These are phyloP conservation scores for Sciurus carolinensis DNA, from an alignment of 2,797 vertebrate genomes.

Conservation along the genomic window DNA sequence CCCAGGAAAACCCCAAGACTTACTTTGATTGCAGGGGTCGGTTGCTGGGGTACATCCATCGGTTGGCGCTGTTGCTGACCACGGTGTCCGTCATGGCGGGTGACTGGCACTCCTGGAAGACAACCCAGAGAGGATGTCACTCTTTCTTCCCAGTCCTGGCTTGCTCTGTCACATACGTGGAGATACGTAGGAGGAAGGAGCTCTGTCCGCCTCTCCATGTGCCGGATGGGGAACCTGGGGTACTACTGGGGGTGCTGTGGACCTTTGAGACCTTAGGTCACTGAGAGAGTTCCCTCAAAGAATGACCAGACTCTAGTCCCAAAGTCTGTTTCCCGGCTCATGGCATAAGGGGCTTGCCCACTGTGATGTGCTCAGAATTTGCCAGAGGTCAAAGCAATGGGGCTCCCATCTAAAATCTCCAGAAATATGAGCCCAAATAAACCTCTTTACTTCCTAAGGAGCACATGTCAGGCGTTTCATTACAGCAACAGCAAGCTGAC, in stretches of 20 bases:
- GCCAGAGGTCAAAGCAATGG: background rate
- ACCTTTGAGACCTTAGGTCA: background rate
- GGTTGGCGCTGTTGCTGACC: conserved; percentile 88
- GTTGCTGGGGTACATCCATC: conserved; percentile 90
- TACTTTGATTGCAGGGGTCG: conserved; percentile 89
- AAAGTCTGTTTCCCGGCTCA: background rate
- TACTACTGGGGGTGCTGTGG: background rate
- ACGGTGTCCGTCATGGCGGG: conserved; percentile 89
- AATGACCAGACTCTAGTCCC: background rate
- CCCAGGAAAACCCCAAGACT: conserved; percentile 34
- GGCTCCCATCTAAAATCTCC: background rate
- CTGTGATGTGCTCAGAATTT: background rate
- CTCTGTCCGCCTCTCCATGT: background rate
- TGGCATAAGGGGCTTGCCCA: background rate
- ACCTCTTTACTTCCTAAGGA: background rate
- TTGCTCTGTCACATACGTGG: accelerated
- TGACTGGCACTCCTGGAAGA: conserved; percentile 18
- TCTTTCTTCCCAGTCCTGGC: background rate
- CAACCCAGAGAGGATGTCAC: conserved; percentile 21
- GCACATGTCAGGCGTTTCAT: background rate
- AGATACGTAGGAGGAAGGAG: no score
- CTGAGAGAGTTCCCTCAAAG: background rate
- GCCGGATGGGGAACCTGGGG: background rate
- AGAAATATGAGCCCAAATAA: background rate
- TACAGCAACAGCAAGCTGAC: background rate